Percentiles rank a stretch among this genome's conserved stretches.
Conservation (phyloP, 1,140 invertebrate genomes). For the Ceratoteleas bidentatus region DNA sequence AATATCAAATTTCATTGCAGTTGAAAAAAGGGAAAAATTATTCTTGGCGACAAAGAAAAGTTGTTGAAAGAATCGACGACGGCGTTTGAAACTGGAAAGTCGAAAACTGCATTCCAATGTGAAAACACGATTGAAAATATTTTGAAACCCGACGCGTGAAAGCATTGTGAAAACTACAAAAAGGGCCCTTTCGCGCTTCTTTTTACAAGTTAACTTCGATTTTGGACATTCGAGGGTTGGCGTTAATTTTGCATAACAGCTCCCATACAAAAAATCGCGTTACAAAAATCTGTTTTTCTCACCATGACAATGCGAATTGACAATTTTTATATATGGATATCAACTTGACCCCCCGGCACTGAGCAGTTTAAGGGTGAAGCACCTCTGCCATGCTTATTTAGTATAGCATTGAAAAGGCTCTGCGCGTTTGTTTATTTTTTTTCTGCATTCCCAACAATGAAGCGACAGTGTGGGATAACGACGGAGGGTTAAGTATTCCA, state of each 20-base stretch:
- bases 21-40: too few relatives aligned
- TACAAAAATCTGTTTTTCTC: too few relatives aligned
- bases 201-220: constrained; percentile 22
- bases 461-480: constrained; percentile 54
- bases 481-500: constrained; percentile 44
- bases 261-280: too few relatives aligned
- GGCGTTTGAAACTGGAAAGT: constrained; percentile 3
- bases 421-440: constrained; percentile 57
- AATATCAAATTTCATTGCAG: too few relatives aligned
- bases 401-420: constrained; percentile 58
- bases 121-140: constrained; percentile 25
- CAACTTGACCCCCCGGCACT: constrained; percentile 58
- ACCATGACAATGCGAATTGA: too few relatives aligned
- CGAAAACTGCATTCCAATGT: constrained; percentile 6
- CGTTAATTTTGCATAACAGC: constrained; percentile 36
- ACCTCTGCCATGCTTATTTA: constrained; percentile 60
- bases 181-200: not conserved
- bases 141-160: constrained; percentile 25
- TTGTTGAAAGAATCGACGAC: too few relatives aligned
- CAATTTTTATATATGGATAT: too few relatives aligned
- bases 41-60: too few relatives aligned
- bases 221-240: constrained; percentile 21
- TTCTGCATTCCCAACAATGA: constrained; percentile 54
- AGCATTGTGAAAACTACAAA: constrained; percentile 17
- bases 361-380: constrained; percentile 56